A percentile compares a stretch with the other conserved stretches of the same genome.
Evolutionary conservation across 2,113 vertebrate species (phyloP).

Genomic region (Nicator chloris): DNA sequence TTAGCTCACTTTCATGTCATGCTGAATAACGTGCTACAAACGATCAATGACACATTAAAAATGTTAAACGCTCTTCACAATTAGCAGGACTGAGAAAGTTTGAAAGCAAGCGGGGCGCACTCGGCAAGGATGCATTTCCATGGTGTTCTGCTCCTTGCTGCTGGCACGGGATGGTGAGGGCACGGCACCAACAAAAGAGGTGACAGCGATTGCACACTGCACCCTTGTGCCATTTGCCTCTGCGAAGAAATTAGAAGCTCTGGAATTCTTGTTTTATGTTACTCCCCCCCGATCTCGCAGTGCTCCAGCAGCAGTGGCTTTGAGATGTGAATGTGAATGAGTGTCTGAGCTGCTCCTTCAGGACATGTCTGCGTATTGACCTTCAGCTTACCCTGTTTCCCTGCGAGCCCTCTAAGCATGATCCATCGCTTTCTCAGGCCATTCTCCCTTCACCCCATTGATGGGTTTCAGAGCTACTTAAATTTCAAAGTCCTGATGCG

Average conservation of each 20-base stretch:
- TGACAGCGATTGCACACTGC: background rate
- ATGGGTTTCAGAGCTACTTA: constrained; percentile 79
- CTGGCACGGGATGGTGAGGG: background rate
- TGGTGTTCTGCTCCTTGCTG: background rate
- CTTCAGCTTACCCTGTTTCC: constrained; percentile 76
- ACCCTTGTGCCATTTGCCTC: constrained; percentile 7
- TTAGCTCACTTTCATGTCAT: background rate
- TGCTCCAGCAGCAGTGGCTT: constrained; percentile 56
- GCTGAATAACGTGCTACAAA: background rate
- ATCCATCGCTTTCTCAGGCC: constrained; percentile 77
- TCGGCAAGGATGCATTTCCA: background rate
- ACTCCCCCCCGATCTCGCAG: constrained; percentile 30
- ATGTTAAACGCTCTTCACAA: background rate
- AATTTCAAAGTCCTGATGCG: constrained; percentile 75
- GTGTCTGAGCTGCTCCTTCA: constrained; percentile 51
- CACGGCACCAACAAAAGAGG: background rate
- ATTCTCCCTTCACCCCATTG: constrained; percentile 81
- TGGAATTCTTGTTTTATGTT: constrained; percentile 57
- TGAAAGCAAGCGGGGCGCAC: background rate
- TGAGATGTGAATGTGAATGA: constrained; percentile 76
- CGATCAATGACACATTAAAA: background rate
- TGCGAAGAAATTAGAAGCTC: constrained; percentile 18
- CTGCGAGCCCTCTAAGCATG: constrained; percentile 76
- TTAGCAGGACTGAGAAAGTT: background rate
- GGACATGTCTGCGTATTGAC: constrained; percentile 71